phyloP scores from a whole-genome alignment of 2,888 invertebrate species.

The Mayetiola destructor region DNA sequence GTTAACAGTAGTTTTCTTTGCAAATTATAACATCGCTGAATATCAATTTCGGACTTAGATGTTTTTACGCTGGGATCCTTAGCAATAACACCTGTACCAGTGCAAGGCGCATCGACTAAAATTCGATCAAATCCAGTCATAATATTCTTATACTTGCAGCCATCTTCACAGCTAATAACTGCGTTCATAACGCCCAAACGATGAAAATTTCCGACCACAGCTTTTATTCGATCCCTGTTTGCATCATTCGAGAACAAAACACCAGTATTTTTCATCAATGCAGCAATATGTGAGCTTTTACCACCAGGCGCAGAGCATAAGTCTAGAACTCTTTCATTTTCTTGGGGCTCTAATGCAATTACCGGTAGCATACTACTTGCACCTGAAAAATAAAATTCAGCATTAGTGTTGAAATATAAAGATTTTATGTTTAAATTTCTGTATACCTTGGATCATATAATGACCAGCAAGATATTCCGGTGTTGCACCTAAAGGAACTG shows the following conservation, averaged over 20 bases:
- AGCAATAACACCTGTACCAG: constrained; percentile 93
- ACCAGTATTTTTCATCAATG: constrained; percentile 97
- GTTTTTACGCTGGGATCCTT: constrained; percentile 96
- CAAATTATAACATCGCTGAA: constrained; percentile 79
- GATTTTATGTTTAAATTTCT: background rate
- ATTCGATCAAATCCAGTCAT: constrained; percentile 91
- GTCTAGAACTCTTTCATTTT: constrained; percentile 85
- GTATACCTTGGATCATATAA: constrained; percentile 74
- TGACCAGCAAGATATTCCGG: constrained; percentile 98
- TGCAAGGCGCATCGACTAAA: constrained; percentile 93
- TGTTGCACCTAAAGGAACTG: constrained; percentile 94
- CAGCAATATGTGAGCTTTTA: constrained; percentile 94
- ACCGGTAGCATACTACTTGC: constrained; percentile 95
- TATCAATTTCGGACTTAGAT: constrained; percentile 75
- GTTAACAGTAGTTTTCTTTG: constrained; percentile 84
- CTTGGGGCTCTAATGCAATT: constrained; percentile 94
- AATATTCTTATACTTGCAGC: constrained; percentile 65
- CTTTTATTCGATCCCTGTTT: constrained; percentile 76
- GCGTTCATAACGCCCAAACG: constrained; percentile 90
- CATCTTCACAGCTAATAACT: constrained; percentile 79
- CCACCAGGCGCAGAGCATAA: constrained; percentile 99
- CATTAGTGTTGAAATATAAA: background rate
- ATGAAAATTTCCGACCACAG: constrained; percentile 92
- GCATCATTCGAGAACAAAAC: constrained; percentile 91
- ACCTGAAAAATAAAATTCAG: constrained; percentile 36